A percentile compares a stretch with the other conserved stretches of the same genome.
Evolutionary conservation across 2,888 invertebrate genomes (phyloP).

Genomic region (Sinopyrophorus schimmeli): DNA sequence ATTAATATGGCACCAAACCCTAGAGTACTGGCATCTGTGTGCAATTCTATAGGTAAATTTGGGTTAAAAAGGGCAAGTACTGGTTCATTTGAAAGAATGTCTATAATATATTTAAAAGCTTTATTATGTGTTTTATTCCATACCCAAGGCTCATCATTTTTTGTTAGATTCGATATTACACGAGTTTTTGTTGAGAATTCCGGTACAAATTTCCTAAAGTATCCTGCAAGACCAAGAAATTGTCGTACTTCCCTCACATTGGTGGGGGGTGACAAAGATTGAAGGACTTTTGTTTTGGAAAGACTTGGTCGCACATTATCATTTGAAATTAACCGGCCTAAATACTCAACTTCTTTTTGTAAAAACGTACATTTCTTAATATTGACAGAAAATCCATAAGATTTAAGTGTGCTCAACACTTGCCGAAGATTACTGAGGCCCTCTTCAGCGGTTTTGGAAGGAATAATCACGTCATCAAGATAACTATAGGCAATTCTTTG

Average conservation of each 20-base stretch:
- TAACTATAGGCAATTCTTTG: constrained; percentile 4
- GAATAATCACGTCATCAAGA: constrained; percentile 8
- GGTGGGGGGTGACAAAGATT: too few species aligned
- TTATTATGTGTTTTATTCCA: too few species aligned
- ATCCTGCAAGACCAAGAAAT: too few species aligned
- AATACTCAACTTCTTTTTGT: constrained; percentile 19
- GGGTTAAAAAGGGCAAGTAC: not conserved
- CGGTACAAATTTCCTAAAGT: too few species aligned
- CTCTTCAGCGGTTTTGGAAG: constrained; percentile 2
- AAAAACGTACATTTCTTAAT: constrained; percentile 28
- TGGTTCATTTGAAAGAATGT: not conserved
- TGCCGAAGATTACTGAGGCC: constrained; percentile 1
- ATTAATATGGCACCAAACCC: not conserved
- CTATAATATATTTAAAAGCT: constrained; percentile 15
- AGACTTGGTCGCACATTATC: constrained; percentile 25
- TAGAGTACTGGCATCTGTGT: not conserved
- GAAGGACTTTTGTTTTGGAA: too few species aligned
- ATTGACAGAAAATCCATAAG: constrained; percentile 26
- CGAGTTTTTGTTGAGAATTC: too few species aligned
- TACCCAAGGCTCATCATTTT: too few species aligned
- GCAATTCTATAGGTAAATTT: not conserved
- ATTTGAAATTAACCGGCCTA: constrained; percentile 19
- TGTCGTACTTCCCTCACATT: too few species aligned
- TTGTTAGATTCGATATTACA: too few species aligned
- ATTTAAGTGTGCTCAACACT: not conserved